Percentiles rank a stretch among this genome's conserved stretches.
Evolutionary conservation across 92 coral and sea anemone species (phyloP).

Genomic region (Anthopleura xanthogrammica): DNA sequence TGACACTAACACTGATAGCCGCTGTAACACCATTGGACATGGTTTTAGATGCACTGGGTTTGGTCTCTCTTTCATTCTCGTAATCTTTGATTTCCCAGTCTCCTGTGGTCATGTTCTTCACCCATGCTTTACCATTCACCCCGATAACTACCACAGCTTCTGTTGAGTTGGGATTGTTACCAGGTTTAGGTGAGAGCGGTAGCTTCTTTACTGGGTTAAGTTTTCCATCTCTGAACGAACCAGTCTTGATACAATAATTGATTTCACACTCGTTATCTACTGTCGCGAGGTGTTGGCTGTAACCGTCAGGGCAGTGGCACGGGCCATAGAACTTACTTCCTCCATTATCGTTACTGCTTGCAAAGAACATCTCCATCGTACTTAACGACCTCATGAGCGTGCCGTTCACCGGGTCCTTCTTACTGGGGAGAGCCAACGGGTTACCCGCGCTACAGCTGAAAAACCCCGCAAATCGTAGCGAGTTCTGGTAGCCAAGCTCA

Average conservation of each 20-base stretch:
- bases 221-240: conserved; percentile 42
- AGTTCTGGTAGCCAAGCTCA: conserved; percentile 67
- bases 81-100: conserved; percentile 37
- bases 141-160: conserved; percentile 59
- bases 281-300: conserved; percentile 69
- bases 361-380: conserved; percentile 44
- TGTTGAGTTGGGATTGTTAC: conserved; percentile 59
- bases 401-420: conserved; percentile 12
- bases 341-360: conserved; percentile 7
- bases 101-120: conserved; percentile 43
- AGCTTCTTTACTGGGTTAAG: conserved; percentile 62
- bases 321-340: conserved; percentile 45
- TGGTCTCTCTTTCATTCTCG: not conserved
- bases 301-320: conserved; percentile 63
- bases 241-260: conserved; percentile 73
- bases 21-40: conserved; percentile 65
- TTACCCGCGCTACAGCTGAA: conserved; percentile 85
- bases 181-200: conserved; percentile 70
- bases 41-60: conserved; percentile 12
- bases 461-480: conserved; percentile 77
- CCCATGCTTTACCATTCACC: conserved; percentile 72
- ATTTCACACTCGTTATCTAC: conserved; percentile 85
- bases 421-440: conserved; percentile 61
- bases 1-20: conserved; percentile 62
- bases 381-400: not conserved